phyloP scores from a whole-genome alignment of 2,888 invertebrate genomes.

The Sinohyriopsis cumingii region DNA sequence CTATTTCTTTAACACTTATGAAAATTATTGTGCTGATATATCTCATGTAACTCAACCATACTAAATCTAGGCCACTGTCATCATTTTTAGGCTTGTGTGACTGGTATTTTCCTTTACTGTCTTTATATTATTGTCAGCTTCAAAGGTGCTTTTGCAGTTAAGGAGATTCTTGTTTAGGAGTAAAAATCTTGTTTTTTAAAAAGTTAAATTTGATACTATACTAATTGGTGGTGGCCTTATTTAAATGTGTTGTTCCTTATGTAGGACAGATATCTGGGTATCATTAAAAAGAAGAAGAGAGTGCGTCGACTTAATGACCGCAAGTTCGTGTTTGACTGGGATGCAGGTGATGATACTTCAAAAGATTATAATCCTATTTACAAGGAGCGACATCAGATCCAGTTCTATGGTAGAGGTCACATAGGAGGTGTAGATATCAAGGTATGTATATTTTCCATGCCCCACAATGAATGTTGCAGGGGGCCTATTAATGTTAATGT shows the following conservation, averaged over 20 bases:
- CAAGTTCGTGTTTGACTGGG: slow-evolving; percentile 99
- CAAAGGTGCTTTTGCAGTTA: too few relatives aligned
- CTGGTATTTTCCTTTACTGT: too few relatives aligned
- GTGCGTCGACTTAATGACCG: slow-evolving; percentile 95
- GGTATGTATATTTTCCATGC: slow-evolving; percentile 37
- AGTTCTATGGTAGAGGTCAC: slow-evolving; percentile 96
- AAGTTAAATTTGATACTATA: not conserved
- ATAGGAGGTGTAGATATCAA: slow-evolving; percentile 99
- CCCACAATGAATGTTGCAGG: not conserved
- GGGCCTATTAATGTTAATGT: not conserved
- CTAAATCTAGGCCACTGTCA: too few relatives aligned
- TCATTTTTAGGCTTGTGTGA: too few relatives aligned
- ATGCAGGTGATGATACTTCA: slow-evolving; percentile 98
- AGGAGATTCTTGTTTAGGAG: too few relatives aligned
- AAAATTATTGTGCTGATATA: too few relatives aligned
- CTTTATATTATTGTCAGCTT: too few relatives aligned
- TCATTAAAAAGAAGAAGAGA: slow-evolving; percentile 88
- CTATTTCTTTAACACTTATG: too few relatives aligned
- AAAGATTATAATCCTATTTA: slow-evolving; percentile 97
- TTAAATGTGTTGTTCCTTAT: slow-evolving; percentile 2
- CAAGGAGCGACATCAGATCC: slow-evolving; percentile 91
- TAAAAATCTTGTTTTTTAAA: too few relatives aligned
- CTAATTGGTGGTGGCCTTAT: not conserved
- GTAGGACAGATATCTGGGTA: slow-evolving; percentile 90
- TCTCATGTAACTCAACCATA: too few relatives aligned